These are phyloP conservation scores for Bacillus rossius DNA, from an alignment of 1,140 invertebrate species.

Conservation along the genomic window DNA sequence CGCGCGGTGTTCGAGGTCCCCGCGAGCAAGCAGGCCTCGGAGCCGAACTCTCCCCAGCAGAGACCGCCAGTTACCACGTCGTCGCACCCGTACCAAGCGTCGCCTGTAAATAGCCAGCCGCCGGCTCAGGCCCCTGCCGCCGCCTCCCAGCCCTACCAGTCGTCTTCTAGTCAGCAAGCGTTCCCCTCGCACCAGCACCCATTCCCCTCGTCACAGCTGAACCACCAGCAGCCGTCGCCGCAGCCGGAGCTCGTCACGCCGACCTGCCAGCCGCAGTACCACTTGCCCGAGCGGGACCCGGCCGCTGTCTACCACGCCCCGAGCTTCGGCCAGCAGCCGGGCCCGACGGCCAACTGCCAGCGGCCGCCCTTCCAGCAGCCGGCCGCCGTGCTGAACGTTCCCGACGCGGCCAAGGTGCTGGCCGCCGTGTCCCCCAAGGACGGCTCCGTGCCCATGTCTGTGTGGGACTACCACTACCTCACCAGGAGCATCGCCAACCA, in stretches of 20 bases:
- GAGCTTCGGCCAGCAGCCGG: constrained; percentile 31
- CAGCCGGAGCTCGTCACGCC: constrained; percentile 17
- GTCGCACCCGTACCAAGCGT: too few relatives aligned
- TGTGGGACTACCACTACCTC: constrained; percentile 20
- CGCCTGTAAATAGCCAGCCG: too few relatives aligned
- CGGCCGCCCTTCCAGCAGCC: constrained; percentile 24
- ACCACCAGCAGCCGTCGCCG: constrained; percentile 35
- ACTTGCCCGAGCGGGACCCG: constrained; percentile 35
- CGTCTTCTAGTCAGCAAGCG: too few relatives aligned
- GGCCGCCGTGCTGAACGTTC: constrained; percentile 41
- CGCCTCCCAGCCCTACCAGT: too few relatives aligned
- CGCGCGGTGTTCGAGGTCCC: too few relatives aligned
- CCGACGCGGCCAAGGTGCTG: constrained; percentile 37
- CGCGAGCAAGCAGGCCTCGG: too few relatives aligned
- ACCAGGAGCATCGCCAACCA: constrained; percentile 8
- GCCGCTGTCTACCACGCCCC: constrained; percentile 35
- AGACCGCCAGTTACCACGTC: too few relatives aligned
- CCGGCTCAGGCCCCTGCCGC: too few relatives aligned
- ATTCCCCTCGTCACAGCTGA: neutral
- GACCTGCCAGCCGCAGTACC: too few relatives aligned
- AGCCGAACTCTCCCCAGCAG: too few relatives aligned
- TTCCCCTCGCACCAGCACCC: too few relatives aligned
- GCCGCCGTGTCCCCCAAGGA: constrained; percentile 23
- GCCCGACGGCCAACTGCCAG: too few relatives aligned
- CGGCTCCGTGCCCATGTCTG: constrained; percentile 20